These are phyloP conservation scores for Furcula furcula DNA, from an alignment of 2,888 invertebrate genomes.

Conservation along the genomic window DNA sequence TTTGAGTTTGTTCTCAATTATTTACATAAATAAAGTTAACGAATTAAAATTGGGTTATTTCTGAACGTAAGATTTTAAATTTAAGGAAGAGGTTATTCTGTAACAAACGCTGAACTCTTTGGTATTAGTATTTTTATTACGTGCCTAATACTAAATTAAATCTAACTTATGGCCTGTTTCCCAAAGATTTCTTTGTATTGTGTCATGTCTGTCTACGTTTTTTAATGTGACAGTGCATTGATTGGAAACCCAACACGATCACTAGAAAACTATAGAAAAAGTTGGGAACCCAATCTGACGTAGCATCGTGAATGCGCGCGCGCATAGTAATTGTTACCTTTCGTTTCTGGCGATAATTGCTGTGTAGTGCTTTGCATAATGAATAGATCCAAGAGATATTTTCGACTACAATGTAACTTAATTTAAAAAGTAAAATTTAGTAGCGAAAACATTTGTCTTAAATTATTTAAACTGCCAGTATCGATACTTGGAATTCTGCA, in stretches of 20 bases:
- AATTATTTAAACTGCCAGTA: too few species aligned
- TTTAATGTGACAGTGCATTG: slow-evolving; percentile 32
- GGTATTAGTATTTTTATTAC: slow-evolving; percentile 6
- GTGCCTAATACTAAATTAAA: too few species aligned
- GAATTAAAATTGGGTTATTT: background rate
- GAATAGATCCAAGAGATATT: slow-evolving; percentile 20
- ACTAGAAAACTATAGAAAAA: slow-evolving; percentile 58
- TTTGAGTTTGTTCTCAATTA: slow-evolving; percentile 8
- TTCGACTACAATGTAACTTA: slow-evolving; percentile 16
- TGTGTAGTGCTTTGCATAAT: slow-evolving; percentile 32
- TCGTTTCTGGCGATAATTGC: slow-evolving; percentile 43
- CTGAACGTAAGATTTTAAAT: background rate
- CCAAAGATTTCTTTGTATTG: slow-evolving; percentile 26
- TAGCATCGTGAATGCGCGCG: slow-evolving; percentile 34
- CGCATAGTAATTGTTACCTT: slow-evolving; percentile 48
- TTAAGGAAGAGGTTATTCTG: background rate
- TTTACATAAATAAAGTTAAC: background rate
- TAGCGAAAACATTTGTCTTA: too few species aligned
- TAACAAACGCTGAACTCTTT: slow-evolving; percentile 9
- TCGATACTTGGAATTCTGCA: too few species aligned
- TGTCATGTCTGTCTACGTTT: slow-evolving; percentile 11
- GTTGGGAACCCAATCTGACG: slow-evolving; percentile 38
- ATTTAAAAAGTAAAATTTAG: too few species aligned
- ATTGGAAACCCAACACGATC: slow-evolving; percentile 34
- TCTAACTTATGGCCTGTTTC: slow-evolving; percentile 36